phyloP scores from a whole-genome alignment of 2,888 invertebrate genomes.

The Dasysyrphus tricinctus region DNA sequence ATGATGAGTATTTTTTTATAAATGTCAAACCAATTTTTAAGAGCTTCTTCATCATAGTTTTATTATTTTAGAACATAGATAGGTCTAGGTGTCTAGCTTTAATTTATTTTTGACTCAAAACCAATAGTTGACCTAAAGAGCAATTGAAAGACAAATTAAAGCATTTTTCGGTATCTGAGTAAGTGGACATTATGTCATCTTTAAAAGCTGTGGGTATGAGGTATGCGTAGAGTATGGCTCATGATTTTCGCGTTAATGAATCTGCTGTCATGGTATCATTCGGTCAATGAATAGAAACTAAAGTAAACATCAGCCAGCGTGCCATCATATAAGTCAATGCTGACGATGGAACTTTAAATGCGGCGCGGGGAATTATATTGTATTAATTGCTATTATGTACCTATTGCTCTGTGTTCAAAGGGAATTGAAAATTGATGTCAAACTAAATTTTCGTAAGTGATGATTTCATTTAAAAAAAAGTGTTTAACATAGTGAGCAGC shows the following conservation, averaged over 20 bases:
- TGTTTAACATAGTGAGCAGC: too few relatives aligned
- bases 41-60: background rate
- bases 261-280: constrained; percentile 13
- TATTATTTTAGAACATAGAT: background rate
- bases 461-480: too few relatives aligned
- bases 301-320: too few relatives aligned
- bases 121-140: background rate
- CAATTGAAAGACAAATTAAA: background rate
- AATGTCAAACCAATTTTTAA: background rate
- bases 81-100: background rate
- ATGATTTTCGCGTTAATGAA: constrained; percentile 2
- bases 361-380: too few relatives aligned
- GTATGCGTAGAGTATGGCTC: background rate
- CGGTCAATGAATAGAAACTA: background rate
- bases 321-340: too few relatives aligned
- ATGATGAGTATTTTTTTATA: too few relatives aligned
- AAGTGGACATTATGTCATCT: constrained; percentile 10
- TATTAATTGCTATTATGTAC: too few relatives aligned
- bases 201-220: background rate
- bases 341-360: too few relatives aligned
- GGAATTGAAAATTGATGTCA: too few relatives aligned
- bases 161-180: background rate
- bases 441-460: too few relatives aligned
- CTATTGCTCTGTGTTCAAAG: too few relatives aligned
- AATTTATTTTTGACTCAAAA: background rate